phyloP scores from a whole-genome alignment of 2,797 vertebrate genomes.

The Tiaroga cobitis region DNA sequence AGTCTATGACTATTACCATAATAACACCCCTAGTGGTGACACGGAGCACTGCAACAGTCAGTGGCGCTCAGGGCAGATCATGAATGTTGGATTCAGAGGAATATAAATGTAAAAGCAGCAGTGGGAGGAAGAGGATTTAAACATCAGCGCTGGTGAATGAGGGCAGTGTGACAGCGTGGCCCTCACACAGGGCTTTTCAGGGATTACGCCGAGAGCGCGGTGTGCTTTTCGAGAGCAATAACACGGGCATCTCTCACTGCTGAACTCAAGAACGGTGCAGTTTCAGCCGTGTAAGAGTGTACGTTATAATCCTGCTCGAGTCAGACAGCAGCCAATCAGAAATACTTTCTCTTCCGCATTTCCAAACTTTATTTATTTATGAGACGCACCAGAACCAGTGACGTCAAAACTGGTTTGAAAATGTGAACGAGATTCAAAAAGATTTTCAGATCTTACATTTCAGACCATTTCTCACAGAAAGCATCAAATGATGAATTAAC shows the following conservation, averaged over 20 bases:
- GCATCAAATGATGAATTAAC: neutral
- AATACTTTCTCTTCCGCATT: neutral
- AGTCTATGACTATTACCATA: neutral
- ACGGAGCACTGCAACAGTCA: neutral
- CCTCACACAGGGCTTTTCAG: neutral
- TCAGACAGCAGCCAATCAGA: neutral
- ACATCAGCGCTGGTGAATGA: conserved; percentile 18
- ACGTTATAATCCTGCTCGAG: neutral
- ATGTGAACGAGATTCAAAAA: neutral
- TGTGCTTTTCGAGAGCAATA: conserved; percentile 39
- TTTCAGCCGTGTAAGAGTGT: neutral
- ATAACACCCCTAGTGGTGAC: neutral
- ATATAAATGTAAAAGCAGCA: neutral
- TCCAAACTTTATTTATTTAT: neutral
- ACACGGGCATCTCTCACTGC: neutral
- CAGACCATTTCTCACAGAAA: neutral
- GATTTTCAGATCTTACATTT: neutral
- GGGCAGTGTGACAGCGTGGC: conserved; percentile 27
- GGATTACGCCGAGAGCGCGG: neutral
- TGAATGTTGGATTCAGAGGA: neutral
- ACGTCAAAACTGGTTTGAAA: neutral
- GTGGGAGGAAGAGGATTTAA: neutral
- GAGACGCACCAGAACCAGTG: neutral
- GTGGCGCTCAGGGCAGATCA: neutral
- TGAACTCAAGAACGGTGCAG: neutral